Evolutionary conservation across 1,140 invertebrate species (phyloP).

Genomic region (Kradibia gibbosae): DNA sequence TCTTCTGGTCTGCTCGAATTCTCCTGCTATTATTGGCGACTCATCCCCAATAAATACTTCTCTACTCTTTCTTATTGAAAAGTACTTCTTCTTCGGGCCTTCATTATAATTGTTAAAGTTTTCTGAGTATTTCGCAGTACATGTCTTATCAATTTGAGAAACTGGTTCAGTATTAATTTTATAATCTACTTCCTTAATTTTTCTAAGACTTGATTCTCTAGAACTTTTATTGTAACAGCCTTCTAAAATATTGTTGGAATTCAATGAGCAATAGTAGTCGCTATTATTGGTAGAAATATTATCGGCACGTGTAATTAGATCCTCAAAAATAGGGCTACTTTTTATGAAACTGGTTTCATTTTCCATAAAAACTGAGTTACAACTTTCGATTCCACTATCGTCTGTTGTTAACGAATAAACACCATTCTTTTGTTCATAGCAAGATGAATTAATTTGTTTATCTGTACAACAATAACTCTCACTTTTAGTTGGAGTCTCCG

Average conservation of each 20-base stretch:
- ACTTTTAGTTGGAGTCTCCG: neutral
- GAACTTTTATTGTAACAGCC: neutral
- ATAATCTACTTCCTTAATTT: neutral
- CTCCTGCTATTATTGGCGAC: constrained; percentile 32
- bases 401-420: neutral
- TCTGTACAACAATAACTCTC: neutral
- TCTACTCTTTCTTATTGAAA: constrained; percentile 6
- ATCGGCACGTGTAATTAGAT: neutral
- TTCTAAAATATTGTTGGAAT: neutral
- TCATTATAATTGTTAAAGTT: neutral
- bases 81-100: neutral
- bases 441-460: neutral
- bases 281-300: neutral
- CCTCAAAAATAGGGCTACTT: neutral
- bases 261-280: neutral
- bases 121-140: neutral
- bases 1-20: constrained; percentile 34
- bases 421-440: neutral
- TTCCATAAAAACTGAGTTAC: constrained; percentile 15
- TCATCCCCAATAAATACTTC: constrained; percentile 25
- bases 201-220: neutral
- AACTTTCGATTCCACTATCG: constrained; percentile 35
- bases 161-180: neutral
- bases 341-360: constrained; percentile 5
- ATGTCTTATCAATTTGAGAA: neutral